phyloP scores from a whole-genome alignment of 2,797 vertebrate species.

The Zonotrichia albicollis region DNA sequence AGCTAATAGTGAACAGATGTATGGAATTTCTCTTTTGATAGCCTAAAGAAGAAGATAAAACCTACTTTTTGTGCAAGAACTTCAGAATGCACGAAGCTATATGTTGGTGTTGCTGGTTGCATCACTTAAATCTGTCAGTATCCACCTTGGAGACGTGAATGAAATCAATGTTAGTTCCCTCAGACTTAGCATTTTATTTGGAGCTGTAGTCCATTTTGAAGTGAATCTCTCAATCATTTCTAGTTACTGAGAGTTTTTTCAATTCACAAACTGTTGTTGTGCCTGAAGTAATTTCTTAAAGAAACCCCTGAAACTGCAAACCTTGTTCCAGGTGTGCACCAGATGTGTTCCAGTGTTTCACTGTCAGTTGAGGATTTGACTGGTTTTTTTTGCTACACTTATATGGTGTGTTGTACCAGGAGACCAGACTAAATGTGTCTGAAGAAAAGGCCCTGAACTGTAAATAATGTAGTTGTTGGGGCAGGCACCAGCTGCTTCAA shows the following conservation, averaged over 20 bases:
- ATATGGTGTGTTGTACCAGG: background rate
- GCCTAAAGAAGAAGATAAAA: background rate
- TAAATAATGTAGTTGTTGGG: background rate
- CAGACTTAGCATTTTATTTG: background rate
- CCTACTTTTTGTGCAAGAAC: background rate
- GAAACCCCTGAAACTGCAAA: background rate
- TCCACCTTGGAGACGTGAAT: background rate
- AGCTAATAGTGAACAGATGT: slow-evolving; percentile 9
- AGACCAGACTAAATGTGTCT: background rate
- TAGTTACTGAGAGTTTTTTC: background rate
- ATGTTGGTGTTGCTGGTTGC: background rate
- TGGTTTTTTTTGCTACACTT: background rate
- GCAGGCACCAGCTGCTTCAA: background rate
- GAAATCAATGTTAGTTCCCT: background rate
- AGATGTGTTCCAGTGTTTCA: background rate
- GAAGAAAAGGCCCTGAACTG: background rate
- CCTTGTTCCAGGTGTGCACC: background rate
- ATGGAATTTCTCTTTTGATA: background rate
- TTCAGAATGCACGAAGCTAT: background rate
- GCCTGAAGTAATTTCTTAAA: background rate
- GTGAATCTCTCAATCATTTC: background rate
- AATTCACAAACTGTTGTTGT: background rate
- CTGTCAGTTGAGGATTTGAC: background rate
- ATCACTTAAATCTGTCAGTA: background rate
- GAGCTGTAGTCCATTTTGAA: background rate